A percentile compares a stretch with the other conserved stretches of the same genome.
These are phyloP conservation scores for Psittacula derbiana DNA, from an alignment of 2,797 vertebrate species.

Conservation along the genomic window DNA sequence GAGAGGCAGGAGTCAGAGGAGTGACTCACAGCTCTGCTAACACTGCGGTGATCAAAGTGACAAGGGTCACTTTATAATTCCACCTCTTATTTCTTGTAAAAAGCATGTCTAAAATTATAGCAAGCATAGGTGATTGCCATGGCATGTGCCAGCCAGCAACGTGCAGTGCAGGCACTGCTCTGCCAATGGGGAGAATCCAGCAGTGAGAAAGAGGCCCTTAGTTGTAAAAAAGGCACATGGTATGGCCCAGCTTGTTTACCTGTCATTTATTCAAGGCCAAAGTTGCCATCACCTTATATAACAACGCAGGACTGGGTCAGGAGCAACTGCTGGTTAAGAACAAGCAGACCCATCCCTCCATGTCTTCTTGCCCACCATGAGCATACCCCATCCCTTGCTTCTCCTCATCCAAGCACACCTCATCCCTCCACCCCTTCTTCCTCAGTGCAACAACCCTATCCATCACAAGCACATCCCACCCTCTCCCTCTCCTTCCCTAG, in stretches of 20 bases:
- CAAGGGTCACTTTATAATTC: neutral
- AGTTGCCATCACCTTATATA: neutral
- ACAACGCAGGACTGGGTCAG: neutral
- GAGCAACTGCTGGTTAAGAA: neutral
- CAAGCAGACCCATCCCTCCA: neutral
- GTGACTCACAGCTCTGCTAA: neutral
- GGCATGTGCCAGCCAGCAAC: rapidly evolving
- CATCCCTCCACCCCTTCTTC: neutral
- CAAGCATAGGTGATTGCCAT: rapidly evolving
- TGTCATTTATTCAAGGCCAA: rapidly evolving
- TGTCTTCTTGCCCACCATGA: neutral
- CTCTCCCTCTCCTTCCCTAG: neutral
- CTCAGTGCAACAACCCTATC: rapidly evolving
- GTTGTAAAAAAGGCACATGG: rapidly evolving
- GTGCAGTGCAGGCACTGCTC: rapidly evolving
- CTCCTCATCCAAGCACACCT: neutral
- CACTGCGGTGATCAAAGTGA: neutral
- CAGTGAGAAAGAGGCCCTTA: too few relatives aligned
- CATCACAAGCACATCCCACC: neutral
- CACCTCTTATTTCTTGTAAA: neutral
- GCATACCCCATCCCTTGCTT: neutral
- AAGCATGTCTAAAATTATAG: neutral
- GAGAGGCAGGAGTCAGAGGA: neutral
- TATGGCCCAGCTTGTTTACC: neutral
- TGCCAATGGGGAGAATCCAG: neutral